Percentiles rank a stretch among this genome's conserved stretches.
phyloP scores from a whole-genome alignment of 2,113 vertebrate genomes.

The Siphamia tubifer region DNA sequence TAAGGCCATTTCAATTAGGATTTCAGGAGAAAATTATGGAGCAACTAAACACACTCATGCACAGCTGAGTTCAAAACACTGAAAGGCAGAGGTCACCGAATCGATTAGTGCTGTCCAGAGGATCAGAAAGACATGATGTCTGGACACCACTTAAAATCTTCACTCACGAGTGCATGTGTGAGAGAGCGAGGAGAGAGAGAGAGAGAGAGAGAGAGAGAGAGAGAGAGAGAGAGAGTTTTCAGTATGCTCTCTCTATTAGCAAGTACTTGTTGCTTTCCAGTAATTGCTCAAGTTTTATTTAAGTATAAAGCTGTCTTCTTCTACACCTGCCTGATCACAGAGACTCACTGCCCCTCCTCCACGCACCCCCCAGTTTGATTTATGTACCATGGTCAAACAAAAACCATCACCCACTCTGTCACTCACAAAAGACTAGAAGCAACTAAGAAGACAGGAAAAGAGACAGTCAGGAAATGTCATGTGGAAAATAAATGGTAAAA shows the following conservation, averaged over 20 bases:
- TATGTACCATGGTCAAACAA: slow-evolving; percentile 35
- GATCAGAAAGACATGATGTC: slow-evolving; percentile 9
- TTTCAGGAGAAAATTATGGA: slow-evolving; percentile 19
- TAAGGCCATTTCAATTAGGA: slow-evolving; percentile 48
- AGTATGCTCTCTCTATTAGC: background rate
- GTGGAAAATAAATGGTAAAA: background rate
- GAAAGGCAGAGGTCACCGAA: slow-evolving; percentile 36
- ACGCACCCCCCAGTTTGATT: slow-evolving; percentile 2
- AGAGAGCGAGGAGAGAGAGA: no score
- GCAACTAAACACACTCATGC: background rate
- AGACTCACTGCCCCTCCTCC: background rate
- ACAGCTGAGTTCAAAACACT: background rate
- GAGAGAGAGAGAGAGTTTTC: background rate
- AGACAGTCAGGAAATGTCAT: background rate
- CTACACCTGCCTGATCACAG: slow-evolving; percentile 34
- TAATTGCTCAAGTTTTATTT: slow-evolving; percentile 19
- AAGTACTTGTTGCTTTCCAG: background rate
- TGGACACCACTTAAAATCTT: slow-evolving; percentile 4
- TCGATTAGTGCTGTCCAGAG: slow-evolving; percentile 44
- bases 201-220: no score
- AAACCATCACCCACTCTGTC: slow-evolving; percentile 22
- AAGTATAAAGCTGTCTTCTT: slow-evolving; percentile 11
- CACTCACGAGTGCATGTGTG: background rate
- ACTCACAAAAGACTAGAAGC: slow-evolving; percentile 17
- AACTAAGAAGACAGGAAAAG: background rate